Evolutionary conservation across 2,888 invertebrate genomes (phyloP), one percentile per base, ranked within the genome.

Genomic region (Habrosyne pyritoides): DNA sequence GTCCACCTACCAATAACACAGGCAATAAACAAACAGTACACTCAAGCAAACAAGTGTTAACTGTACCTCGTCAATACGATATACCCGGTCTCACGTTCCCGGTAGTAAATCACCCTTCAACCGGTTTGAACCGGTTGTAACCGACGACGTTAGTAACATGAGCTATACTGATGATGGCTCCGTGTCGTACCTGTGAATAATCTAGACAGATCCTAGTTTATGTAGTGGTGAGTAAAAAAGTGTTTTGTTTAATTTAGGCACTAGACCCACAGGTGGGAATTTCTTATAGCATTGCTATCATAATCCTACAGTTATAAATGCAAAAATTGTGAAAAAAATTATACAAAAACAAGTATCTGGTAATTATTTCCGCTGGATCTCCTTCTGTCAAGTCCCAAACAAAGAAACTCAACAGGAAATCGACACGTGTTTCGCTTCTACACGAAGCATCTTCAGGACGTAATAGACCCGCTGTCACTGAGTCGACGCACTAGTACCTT

Each of bases 81-180:
- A n/a, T 24, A 24, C 18, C n/a, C 21, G 10, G 14, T 18, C 21
- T 26, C 26, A 54, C 21, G 21, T 42, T 5, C 28, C 26, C 46
- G n/a, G 28, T 54, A 18, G 28, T 46, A 54, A 50, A 54, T 54
- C 54, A 54, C 54, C 54, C 50, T 54, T 54, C 54, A 51, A 56
- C 57, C 59, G 56, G 57, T 48, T 53, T 55, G 53, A 53, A 53
- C 53, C 57, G 60, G 55, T 6, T 48, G 26, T 36, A 55, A 56
- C 55, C 47, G 60, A 57, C 51, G 33, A 55, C 56, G 72, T 67
- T 59, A 59, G 68, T 60, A 72, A 72, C 67, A 55, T 52, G 67
- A 69, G 64, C 73, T 65, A 65, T 61, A 72, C 70, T 66, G 72
- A 72, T 72, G 73, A 67, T 67, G 59, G 64, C 48, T 30, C 12